Evolutionary conservation across 1,140 invertebrate species (phyloP), one percentile per base, ranked within the genome.

Genomic region (Zaprionus ghesquierei): DNA sequence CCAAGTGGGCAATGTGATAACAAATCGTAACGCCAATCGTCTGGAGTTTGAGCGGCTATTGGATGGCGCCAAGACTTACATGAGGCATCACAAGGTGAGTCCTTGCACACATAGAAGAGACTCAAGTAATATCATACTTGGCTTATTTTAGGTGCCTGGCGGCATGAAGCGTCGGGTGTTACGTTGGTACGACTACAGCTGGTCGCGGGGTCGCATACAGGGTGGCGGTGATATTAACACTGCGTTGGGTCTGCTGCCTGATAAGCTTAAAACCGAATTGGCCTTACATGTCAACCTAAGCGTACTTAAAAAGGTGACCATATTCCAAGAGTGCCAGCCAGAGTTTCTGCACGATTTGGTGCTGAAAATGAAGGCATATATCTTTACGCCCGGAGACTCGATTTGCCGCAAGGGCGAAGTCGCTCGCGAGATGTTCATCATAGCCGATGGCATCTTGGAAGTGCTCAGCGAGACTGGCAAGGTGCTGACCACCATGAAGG

Each of bases 351-450:
- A 99, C 91, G 98, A 99, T 92, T 94, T 99, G 41, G 98, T 99
- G 20, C 94, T 99, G 38, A 99, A 99, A 93, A 99, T 99, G 98
- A 98, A 97, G 92, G 97, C 98, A 2, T 98, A 98, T 91, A 99
- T 99, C 92, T 99, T 99, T 91, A 99, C 98, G 12, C 98, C 98
- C 0, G 98, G 98, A 22, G 98, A 99, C 92, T 96, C 98, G 33
- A 98, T 99, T 82, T 99, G 98, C 90, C 94, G 98, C 2, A 98
- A 98, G 92, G 98, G 94, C 18, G 94, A 98, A 93, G 97, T 98
- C 12, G 98, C 98, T 0, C 93, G 98, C 78, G 98, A 99, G 93
- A 99, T 99, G 98, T 99, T 99, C 89, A 99, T 99, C 81, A 99
- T 99, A 84, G 98, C 98, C 9, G 98, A 99, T 92, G 98, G 98